Conservation (phyloP, 2,113 vertebrate species). For the Mellivora capensis region DNA sequence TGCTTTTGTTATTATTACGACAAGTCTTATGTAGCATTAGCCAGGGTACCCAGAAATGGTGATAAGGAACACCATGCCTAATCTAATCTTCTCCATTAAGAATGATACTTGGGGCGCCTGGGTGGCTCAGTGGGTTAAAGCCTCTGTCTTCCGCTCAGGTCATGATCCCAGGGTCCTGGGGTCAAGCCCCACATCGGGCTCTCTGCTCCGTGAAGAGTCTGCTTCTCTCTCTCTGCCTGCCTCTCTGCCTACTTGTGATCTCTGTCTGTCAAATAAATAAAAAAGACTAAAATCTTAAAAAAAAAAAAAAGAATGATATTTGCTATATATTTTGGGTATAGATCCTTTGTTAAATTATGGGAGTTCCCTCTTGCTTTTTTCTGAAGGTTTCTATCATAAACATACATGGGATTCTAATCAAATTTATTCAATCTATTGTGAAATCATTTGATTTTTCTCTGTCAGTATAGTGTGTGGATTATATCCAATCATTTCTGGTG, state of each 20-base stretch:
- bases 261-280: too few relatives aligned
- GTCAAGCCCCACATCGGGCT: too few relatives aligned
- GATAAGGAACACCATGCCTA: not conserved
- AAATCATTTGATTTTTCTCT: not conserved
- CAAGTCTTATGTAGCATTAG: not conserved
- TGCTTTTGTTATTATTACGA: not conserved
- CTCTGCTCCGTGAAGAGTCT: too few relatives aligned
- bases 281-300: too few relatives aligned
- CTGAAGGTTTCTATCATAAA: not conserved
- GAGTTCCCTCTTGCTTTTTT: not conserved
- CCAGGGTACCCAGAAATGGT: not conserved
- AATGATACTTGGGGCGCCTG: not conserved
- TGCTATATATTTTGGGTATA: not conserved
- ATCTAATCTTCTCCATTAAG: not conserved
- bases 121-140: too few relatives aligned
- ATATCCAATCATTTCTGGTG: not conserved
- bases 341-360: not conserved
- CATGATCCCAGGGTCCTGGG: too few relatives aligned
- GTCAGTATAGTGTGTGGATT: not conserved
- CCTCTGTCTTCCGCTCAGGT: too few relatives aligned
- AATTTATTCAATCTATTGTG: not conserved
- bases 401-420: not conserved
- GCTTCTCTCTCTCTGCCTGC: too few relatives aligned
- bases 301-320: not conserved
- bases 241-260: too few relatives aligned